Evolutionary conservation across 2,888 invertebrate genomes (phyloP), one percentile per base, ranked within the genome.

Genomic region (Drosophila vallismaia): DNA sequence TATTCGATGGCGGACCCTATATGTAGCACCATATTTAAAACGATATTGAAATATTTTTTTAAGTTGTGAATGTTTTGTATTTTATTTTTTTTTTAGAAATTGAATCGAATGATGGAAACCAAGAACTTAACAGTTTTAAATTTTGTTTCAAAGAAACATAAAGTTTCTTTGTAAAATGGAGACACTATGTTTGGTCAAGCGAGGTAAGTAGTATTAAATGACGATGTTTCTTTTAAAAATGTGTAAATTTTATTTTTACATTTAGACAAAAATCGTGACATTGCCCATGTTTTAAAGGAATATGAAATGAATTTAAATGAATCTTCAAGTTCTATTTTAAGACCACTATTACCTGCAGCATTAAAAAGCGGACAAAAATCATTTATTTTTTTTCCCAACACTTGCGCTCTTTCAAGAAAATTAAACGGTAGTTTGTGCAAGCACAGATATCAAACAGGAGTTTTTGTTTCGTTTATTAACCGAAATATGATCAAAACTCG

Each of bases 401-500:
- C 12, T 28, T 26, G 14, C 10, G 28, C 9, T 7, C 3, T 51
- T 53, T n/a, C 19, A 59, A 36, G 44, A 10, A 52, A 52, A 36
- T 14, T 14, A 9, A 60, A 53, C 31, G 28, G 10, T n/a, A 44
- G n/a, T 19, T 8, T 40, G 31, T 28, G 33, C 19, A 19, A 19
- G 19, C 19, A 19, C 44, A 42, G 9, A 52, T 48, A 36, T 14
- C 24, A 9, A 60, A 53, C 31, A 10, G 10, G 8, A 44, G n/a
- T 19, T 8, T 40, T 38, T 28, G 33, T 33, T 7, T 54, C 36
- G 19, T 3, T 50, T 6, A 48, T 71, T 19, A n/a, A 12, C 31
- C 44, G 24, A 50, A 70, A 54, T 54, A 72, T 72, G 73, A 33
- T 50, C 46, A 31, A 19, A 38, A 42, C 19, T n/a, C 42, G 9